Evolutionary conservation across 1,140 invertebrate genomes (phyloP).

Genomic region (Diabrotica undecimpunctata): DNA sequence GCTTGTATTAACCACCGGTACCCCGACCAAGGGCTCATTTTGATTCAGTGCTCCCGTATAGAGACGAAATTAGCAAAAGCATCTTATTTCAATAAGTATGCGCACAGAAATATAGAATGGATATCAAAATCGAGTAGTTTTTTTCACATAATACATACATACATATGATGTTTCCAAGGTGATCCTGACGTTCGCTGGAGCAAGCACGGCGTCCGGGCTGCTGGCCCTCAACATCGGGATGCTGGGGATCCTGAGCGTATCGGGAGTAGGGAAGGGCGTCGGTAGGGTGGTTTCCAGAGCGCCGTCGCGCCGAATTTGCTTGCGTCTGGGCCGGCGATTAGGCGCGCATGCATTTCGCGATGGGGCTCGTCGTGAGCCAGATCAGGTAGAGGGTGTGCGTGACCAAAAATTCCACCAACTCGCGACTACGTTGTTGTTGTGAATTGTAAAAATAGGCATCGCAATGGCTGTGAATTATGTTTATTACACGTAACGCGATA

Average conservation of each 20-base stretch:
- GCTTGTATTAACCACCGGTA: too few relatives aligned
- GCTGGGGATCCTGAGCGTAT: constrained; percentile 34
- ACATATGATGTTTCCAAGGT: not conserved
- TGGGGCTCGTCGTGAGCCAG: constrained; percentile 41
- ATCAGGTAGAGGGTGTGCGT: constrained; percentile 39
- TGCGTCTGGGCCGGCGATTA: constrained; percentile 29
- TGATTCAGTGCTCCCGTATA: too few relatives aligned
- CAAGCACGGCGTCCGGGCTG: constrained; percentile 5
- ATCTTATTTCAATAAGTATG: too few relatives aligned
- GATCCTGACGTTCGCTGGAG: not conserved
- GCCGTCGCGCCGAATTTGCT: constrained; percentile 36
- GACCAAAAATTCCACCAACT: constrained; percentile 18
- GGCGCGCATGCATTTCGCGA: constrained; percentile 39
- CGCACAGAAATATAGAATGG: too few relatives aligned
- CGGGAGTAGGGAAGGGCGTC: constrained; percentile 38
- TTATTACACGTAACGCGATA: constrained; percentile 40
- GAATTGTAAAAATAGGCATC: constrained; percentile 20
- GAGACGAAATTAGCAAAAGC: too few relatives aligned
- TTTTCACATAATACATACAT: not conserved
- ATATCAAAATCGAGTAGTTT: too few relatives aligned
- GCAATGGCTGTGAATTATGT: constrained; percentile 43
- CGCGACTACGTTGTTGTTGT: constrained; percentile 24
- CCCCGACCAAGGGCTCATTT: too few relatives aligned
- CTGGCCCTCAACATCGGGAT: constrained; percentile 20
- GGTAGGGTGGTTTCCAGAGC: constrained; percentile 25